These are phyloP conservation scores for Neoarius graeffei DNA, from an alignment of 2,113 vertebrate species.

Conservation along the genomic window DNA sequence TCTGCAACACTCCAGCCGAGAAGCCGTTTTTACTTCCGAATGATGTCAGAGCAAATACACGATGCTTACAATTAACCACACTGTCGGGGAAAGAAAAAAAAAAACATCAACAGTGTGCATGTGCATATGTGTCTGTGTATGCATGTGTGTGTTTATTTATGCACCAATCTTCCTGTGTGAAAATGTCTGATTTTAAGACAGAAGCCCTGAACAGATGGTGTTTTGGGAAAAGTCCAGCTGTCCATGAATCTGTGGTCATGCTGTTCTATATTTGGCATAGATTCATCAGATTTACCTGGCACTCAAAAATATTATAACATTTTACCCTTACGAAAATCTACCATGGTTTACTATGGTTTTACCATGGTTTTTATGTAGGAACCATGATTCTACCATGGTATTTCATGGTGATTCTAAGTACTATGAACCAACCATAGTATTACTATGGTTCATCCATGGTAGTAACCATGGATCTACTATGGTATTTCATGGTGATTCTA, in stretches of 20 bases:
- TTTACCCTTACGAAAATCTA: no score
- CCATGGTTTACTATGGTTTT: no score
- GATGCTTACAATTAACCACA: neutral
- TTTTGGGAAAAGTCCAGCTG: slow-evolving; percentile 36
- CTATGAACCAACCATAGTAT: no score
- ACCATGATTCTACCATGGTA: no score
- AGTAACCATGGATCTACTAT: no score
- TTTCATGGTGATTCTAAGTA: no score
- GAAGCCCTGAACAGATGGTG: slow-evolving; percentile 28
- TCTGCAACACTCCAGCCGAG: neutral
- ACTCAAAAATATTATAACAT: neutral
- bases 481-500: no score
- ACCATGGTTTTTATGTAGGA: no score
- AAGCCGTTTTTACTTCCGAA: neutral
- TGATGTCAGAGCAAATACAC: neutral
- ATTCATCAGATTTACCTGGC: slow-evolving; percentile 9
- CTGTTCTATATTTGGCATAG: neutral
- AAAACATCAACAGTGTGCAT: no score
- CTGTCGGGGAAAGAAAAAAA: neutral
- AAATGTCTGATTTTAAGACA: slow-evolving; percentile 5
- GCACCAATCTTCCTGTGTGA: neutral
- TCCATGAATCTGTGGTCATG: slow-evolving; percentile 11
- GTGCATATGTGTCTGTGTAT: neutral
- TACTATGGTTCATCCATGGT: no score
- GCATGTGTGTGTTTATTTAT: neutral